Percentiles rank a stretch among this genome's conserved stretches.
phyloP scores from a whole-genome alignment of 2,113 vertebrate genomes.

The Shinisaurus crocodilurus region DNA sequence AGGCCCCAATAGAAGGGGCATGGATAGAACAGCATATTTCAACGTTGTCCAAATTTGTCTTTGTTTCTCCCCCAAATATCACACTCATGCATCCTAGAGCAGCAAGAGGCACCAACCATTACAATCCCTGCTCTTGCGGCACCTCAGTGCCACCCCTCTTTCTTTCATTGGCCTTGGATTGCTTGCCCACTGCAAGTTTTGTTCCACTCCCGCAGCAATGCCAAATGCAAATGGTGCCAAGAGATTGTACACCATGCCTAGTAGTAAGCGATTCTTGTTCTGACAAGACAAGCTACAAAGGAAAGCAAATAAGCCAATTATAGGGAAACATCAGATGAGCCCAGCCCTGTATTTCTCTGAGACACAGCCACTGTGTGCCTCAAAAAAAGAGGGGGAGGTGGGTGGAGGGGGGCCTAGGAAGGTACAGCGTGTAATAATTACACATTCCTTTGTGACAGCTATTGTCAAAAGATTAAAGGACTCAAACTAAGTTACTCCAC shows the following conservation, averaged over 20 bases:
- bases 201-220: not conserved
- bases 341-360: not conserved
- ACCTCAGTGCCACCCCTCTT: not conserved
- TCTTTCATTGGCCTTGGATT: not conserved
- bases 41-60: not conserved
- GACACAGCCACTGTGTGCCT: not conserved
- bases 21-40: not conserved
- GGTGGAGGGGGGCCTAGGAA: conserved; percentile 4
- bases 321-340: conserved; percentile 1
- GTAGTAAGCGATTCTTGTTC: conserved; percentile 13
- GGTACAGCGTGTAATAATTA: conserved; percentile 55
- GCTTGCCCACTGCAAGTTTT: not conserved
- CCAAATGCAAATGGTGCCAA: not conserved
- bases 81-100: not conserved
- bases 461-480: conserved; percentile 55
- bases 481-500: conserved; percentile 25
- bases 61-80: not conserved
- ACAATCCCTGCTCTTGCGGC: not conserved
- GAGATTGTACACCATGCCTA: not conserved
- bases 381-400: not conserved
- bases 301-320: conserved; percentile 47
- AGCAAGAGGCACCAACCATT: not conserved
- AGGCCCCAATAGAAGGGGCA: not conserved
- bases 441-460: conserved; percentile 42
- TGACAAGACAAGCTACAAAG: conserved; percentile 46